A percentile compares a stretch with the other conserved stretches of the same genome.
These are phyloP conservation scores for Raja brachyura DNA, from an alignment of 2,113 vertebrate species.

Conservation along the genomic window DNA sequence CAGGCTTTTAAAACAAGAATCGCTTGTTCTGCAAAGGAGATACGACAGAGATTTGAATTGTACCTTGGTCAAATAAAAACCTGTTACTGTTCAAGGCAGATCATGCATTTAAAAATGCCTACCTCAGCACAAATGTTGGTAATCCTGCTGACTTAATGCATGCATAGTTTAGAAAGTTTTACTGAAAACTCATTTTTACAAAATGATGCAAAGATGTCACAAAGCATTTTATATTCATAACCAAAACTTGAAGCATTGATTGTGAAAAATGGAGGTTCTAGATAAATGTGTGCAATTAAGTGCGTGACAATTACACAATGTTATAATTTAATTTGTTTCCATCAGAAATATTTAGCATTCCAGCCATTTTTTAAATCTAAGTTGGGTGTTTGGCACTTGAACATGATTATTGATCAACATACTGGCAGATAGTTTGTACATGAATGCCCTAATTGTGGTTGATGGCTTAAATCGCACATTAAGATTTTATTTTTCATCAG, in stretches of 20 bases:
- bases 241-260: slow-evolving; percentile 25
- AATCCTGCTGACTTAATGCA: slow-evolving; percentile 24
- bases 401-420: slow-evolving; percentile 9
- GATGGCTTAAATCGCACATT: neutral
- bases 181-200: slow-evolving; percentile 13
- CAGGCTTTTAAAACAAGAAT: neutral
- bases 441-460: slow-evolving; percentile 16
- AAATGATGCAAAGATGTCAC: neutral
- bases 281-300: slow-evolving; percentile 30
- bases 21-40: slow-evolving; percentile 24
- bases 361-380: neutral
- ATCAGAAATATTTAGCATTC: slow-evolving; percentile 19
- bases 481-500: neutral
- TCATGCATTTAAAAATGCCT: neutral
- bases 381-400: slow-evolving; percentile 4
- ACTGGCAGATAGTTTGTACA: slow-evolving; percentile 22
- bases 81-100: neutral
- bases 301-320: neutral
- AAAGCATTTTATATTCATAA: slow-evolving; percentile 2
- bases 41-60: slow-evolving; percentile 20
- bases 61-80: slow-evolving; percentile 31
- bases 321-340: slow-evolving; percentile 9
- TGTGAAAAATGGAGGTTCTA: neutral
- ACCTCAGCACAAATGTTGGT: slow-evolving; percentile 32
- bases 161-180: slow-evolving; percentile 32